phyloP scores from a whole-genome alignment of 2,888 invertebrate species.

The Microchrysa polita region DNA sequence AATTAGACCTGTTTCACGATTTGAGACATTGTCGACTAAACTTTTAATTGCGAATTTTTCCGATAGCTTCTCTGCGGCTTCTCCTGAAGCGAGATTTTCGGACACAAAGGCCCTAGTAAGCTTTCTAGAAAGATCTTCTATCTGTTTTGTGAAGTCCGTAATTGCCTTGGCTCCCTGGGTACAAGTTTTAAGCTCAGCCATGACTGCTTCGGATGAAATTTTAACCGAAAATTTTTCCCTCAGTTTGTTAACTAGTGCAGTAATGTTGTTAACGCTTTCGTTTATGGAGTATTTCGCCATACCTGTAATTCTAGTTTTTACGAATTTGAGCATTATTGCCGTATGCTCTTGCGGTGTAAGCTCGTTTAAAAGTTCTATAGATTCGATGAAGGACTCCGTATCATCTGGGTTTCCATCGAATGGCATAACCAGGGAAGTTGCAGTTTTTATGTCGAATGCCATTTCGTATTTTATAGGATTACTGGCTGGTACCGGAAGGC shows the following conservation, averaged over 20 bases:
- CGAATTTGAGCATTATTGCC: conserved; percentile 19
- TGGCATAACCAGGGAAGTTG: conserved; percentile 1
- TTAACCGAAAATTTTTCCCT: conserved; percentile 16
- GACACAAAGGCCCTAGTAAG: not conserved
- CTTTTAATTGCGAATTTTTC: not conserved
- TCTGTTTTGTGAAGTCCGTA: conserved; percentile 13
- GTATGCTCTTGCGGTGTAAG: conserved; percentile 4
- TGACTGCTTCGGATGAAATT: conserved; percentile 26
- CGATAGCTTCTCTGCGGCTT: conserved; percentile 2
- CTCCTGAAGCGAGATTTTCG: conserved; percentile 25
- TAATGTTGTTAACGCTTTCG: not conserved
- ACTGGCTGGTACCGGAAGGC: not conserved
- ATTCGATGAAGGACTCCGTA: conserved; percentile 36
- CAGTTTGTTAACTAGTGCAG: not conserved
- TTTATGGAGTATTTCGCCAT: conserved; percentile 7
- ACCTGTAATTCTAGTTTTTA: conserved; percentile 32
- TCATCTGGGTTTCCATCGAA: conserved; percentile 25
- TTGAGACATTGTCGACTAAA: not conserved
- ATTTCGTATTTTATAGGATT: not conserved
- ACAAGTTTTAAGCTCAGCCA: not conserved
- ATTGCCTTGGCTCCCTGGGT: not conserved
- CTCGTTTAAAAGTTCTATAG: conserved; percentile 27
- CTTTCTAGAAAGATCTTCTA: conserved; percentile 14
- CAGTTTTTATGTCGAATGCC: conserved; percentile 37
- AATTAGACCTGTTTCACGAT: conserved; percentile 14